Conservation (phyloP, 2,797 vertebrate species). For the Clarias pachynema region DNA sequence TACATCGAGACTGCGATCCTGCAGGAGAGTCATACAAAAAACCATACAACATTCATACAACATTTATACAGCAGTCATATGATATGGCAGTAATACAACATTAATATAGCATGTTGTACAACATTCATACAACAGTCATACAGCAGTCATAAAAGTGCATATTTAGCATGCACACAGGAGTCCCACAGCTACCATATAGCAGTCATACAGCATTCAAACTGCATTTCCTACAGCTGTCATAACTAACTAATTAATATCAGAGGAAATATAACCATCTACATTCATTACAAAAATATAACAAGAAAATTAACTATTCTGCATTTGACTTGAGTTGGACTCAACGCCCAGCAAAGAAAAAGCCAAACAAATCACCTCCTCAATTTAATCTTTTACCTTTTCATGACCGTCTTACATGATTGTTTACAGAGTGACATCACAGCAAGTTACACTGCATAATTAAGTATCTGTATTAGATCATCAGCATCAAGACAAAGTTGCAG, state of each 20-base stretch:
- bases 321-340: not conserved
- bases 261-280: not conserved
- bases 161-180: not conserved
- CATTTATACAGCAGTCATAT: not conserved
- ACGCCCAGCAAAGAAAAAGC: not conserved
- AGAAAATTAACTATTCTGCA: not conserved
- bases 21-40: too few relatives aligned
- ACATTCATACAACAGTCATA: not conserved
- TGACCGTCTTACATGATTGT: not conserved
- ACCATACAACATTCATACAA: not conserved
- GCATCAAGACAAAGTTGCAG: too few relatives aligned
- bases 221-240: not conserved
- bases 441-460: not conserved
- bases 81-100: too few relatives aligned
- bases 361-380: not conserved
- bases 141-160: not conserved
- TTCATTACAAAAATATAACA: not conserved
- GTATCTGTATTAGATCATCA: not conserved
- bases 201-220: not conserved
- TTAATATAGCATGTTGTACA: too few relatives aligned
- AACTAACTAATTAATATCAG: not conserved
- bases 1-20: too few relatives aligned
- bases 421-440: not conserved
- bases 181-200: not conserved
- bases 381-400: not conserved